Evolutionary conservation across 2,888 invertebrate genomes (phyloP).

Genomic region (Ectobius pallidus): DNA sequence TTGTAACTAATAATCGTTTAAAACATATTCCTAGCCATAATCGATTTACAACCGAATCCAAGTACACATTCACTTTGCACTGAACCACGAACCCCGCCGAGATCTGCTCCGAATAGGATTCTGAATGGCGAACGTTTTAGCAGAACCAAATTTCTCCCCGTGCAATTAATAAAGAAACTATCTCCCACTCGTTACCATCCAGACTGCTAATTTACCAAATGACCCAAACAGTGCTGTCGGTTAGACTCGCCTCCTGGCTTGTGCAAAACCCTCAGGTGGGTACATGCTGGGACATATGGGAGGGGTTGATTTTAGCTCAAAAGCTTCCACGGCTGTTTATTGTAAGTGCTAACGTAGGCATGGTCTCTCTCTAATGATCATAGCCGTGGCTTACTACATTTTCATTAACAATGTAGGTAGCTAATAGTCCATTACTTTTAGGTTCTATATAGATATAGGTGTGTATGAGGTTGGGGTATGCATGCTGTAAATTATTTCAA

Average conservation of each 20-base stretch:
- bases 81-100: no score
- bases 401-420: conserved; percentile 19
- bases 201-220: conserved; percentile 1
- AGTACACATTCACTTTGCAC: no score
- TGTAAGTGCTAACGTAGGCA: conserved; percentile 14
- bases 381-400: conserved; percentile 13
- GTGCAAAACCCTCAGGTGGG: background rate
- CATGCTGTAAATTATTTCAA: conserved; percentile 6
- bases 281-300: background rate
- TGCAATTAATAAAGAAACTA: background rate
- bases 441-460: background rate
- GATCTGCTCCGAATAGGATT: background rate
- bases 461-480: background rate
- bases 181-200: background rate
- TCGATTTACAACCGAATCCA: no score
- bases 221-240: background rate
- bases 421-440: conserved; percentile 17
- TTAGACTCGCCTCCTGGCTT: background rate
- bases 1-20: no score
- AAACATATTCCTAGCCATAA: no score
- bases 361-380: background rate
- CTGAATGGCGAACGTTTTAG: background rate
- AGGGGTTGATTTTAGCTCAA: background rate
- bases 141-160: background rate
- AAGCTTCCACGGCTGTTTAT: conserved; percentile 17